Evolutionary conservation across 2,113 vertebrate species (phyloP).

Genomic region (Nycticebus coucang): DNA sequence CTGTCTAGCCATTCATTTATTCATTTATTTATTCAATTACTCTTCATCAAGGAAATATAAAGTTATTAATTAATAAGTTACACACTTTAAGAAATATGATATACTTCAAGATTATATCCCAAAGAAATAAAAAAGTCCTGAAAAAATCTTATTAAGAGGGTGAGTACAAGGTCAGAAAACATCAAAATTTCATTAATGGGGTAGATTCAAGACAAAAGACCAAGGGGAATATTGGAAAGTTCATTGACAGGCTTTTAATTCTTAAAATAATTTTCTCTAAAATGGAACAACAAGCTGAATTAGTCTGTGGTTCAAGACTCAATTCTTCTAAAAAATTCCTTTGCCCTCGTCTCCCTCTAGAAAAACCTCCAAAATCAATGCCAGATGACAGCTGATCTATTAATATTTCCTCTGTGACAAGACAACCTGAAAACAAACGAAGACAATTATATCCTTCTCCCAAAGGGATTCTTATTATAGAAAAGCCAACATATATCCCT

Average conservation of each 20-base stretch:
- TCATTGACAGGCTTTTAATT: background rate
- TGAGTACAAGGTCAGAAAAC: slow-evolving; percentile 26
- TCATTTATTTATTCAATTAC: background rate
- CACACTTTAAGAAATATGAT: background rate
- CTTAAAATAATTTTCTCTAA: background rate
- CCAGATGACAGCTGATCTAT: background rate
- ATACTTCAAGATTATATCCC: background rate
- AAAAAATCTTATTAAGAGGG: background rate
- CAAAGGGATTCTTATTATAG: background rate
- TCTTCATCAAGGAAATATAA: background rate
- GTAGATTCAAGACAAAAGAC: background rate
- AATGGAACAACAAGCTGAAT: background rate
- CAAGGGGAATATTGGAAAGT: background rate
- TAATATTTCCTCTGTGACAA: background rate
- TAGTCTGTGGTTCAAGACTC: background rate
- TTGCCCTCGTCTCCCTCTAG: background rate
- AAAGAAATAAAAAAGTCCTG: background rate
- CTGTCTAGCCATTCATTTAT: background rate
- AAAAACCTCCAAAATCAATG: slow-evolving; percentile 47
- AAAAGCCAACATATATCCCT: background rate
- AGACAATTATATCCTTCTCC: background rate
- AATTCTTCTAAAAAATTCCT: background rate
- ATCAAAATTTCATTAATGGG: background rate
- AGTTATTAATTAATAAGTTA: background rate
- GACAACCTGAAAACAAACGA: slow-evolving; percentile 6